phyloP scores from a whole-genome alignment of 2,113 vertebrate genomes.

The Anolis carolinensis region DNA sequence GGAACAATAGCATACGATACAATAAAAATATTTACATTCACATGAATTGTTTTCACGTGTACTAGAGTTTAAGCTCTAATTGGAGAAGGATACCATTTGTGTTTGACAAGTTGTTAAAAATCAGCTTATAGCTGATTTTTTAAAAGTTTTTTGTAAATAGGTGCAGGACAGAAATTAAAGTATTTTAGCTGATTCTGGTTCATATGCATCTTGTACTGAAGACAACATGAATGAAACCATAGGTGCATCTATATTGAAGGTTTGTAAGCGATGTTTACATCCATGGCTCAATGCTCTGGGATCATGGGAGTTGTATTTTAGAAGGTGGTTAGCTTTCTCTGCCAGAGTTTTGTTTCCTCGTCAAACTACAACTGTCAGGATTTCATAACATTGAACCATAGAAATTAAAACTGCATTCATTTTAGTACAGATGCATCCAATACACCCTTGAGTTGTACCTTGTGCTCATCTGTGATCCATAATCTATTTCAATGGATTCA shows the following conservation, averaged over 20 bases:
- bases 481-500: background rate
- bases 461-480: background rate
- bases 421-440: too few species aligned
- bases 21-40: background rate
- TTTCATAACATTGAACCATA: too few species aligned
- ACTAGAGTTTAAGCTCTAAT: background rate
- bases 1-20: background rate
- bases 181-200: background rate
- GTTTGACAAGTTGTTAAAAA: background rate
- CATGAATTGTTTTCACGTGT: background rate
- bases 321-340: too few species aligned
- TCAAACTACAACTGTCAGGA: too few species aligned
- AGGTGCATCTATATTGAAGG: too few species aligned
- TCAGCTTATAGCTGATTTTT: background rate
- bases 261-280: too few species aligned
- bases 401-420: too few species aligned
- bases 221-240: background rate
- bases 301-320: too few species aligned
- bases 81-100: background rate
- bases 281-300: too few species aligned
- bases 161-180: background rate
- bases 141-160: background rate
- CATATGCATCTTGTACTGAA: background rate
- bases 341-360: too few species aligned
- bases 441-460: background rate